Evolutionary conservation across 2,113 vertebrate genomes (phyloP).

Genomic region (Microcebus lehilahytsara): DNA sequence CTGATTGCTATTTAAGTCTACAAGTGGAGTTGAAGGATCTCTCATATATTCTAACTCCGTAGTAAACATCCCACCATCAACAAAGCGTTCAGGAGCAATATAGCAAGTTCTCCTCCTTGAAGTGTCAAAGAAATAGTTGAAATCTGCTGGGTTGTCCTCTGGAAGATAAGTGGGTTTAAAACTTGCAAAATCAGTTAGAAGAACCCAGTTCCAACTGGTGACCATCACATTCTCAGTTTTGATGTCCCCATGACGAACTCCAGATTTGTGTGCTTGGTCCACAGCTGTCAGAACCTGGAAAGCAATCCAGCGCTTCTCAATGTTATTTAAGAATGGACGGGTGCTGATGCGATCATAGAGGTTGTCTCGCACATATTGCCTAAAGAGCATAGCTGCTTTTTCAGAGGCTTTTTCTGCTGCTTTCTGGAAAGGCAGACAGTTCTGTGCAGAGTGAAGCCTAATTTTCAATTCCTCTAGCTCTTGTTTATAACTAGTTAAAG

Average conservation of each 20-base stretch:
- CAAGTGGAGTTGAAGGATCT: slow-evolving; percentile 95
- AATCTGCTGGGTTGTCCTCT: slow-evolving; percentile 98
- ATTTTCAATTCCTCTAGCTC: slow-evolving; percentile 98
- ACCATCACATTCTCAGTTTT: slow-evolving; percentile 99
- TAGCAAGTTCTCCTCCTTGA: slow-evolving; percentile 96
- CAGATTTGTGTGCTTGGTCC: slow-evolving; percentile 95
- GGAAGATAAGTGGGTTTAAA: slow-evolving; percentile 98
- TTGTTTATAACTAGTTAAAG: slow-evolving; percentile 96
- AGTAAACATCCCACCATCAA: slow-evolving; percentile 95
- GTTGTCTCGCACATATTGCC: slow-evolving; percentile 97
- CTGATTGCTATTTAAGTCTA: slow-evolving; percentile 96
- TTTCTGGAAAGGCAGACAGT: slow-evolving; percentile 97
- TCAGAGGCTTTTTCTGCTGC: slow-evolving; percentile 89
- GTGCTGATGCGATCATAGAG: slow-evolving; percentile 98
- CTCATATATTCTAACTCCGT: slow-evolving; percentile 88
- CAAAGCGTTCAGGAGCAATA: slow-evolving; percentile 96
- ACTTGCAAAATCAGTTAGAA: slow-evolving; percentile 97
- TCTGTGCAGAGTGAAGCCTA: slow-evolving; percentile 93
- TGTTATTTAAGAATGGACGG: slow-evolving; percentile 95
- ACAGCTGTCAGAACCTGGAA: slow-evolving; percentile 97
- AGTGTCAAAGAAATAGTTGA: slow-evolving; percentile 99
- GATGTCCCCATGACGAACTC: slow-evolving; percentile 97
- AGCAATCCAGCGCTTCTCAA: slow-evolving; percentile 97
- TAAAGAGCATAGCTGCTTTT: slow-evolving; percentile 95
- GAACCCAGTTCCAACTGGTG: slow-evolving; percentile 99